Base-by-base conservation (phyloP, 2,797 vertebrate genomes). In the Hippocampus kuda region DNA sequence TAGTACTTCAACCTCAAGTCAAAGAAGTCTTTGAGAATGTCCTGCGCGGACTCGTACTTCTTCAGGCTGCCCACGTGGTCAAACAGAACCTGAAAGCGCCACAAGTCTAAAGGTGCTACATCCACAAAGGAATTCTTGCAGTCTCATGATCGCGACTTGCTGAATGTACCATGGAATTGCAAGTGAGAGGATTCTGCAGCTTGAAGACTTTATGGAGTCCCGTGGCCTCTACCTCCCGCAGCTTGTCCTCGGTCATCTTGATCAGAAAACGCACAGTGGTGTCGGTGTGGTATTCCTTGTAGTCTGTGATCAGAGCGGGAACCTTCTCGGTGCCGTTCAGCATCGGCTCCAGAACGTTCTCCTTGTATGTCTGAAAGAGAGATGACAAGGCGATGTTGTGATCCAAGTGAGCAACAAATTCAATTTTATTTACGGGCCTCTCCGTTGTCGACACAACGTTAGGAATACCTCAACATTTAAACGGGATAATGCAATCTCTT, bases 151-250 rank as follows among this genome's bases (percentile, higher is more conserved):
- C 13, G 16, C 1, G 18, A 30, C 5, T 30, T 18, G 44, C 27
- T 3, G 1, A 27, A 65, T 20, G 63, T 91, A 99, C 97, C 96
- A 99, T 99, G 7, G 96, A 96, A 78, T 94, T 95, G 85, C 97
- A 99, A 0, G 96, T 98, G 80, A 99, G 91, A 15, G 85, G 76
- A 71, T 80, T 92, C 77, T 99, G 96, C 46, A 99, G 93, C 79
- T 98, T 99, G 89, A 99, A 99, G 85, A 99, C 92, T 88, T 98
- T 99, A 77, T 99, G 97, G 61, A 98, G 88, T 16, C 97, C 96
- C 0, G 78, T 93, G 57, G 91, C 90, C 75, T 98, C 92, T 0
- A 91, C 93, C 83, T 98, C 93, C 2, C 70, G 84, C 69, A 98
- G 86, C 77, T 95, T 96, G 76, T 94, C 91, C 59, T 92, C 91